Evolutionary conservation across 35 echinoderm and acorn worm genomes (phyloP).

Genomic region (Lytechinus variegatus): DNA sequence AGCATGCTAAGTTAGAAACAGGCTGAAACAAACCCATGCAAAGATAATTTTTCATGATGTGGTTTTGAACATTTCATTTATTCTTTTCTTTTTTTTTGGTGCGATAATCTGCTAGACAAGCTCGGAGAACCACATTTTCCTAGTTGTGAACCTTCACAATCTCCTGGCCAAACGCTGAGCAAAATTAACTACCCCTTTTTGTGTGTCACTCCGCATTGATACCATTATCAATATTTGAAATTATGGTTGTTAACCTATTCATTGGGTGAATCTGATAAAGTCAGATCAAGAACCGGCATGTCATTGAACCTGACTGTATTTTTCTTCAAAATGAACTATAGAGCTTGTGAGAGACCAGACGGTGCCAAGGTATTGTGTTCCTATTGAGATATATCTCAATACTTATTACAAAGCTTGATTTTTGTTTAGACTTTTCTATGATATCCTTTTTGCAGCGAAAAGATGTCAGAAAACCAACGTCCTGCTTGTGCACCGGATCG

Average conservation of each 20-base stretch:
- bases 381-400: constrained; percentile 16
- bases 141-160: background rate
- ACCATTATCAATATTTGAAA: constrained; percentile 20
- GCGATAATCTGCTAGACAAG: background rate
- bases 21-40: no score
- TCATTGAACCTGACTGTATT: background rate
- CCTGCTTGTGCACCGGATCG: background rate
- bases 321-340: background rate
- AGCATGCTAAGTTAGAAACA: no score
- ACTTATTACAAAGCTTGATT: constrained; percentile 16
- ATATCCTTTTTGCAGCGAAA: background rate
- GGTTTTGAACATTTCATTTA: no score
- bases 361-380: constrained; percentile 17
- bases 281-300: constrained; percentile 19
- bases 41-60: no score
- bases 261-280: background rate
- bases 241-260: background rate
- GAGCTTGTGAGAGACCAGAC: constrained; percentile 16
- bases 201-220: background rate
- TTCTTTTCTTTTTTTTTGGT: no score
- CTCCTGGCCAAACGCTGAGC: background rate
- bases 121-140: background rate
- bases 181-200: background rate
- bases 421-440: background rate
- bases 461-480: background rate